Evolutionary conservation across 2,797 vertebrate species (phyloP).

Genomic region (Mormyrops attenuatus): DNA sequence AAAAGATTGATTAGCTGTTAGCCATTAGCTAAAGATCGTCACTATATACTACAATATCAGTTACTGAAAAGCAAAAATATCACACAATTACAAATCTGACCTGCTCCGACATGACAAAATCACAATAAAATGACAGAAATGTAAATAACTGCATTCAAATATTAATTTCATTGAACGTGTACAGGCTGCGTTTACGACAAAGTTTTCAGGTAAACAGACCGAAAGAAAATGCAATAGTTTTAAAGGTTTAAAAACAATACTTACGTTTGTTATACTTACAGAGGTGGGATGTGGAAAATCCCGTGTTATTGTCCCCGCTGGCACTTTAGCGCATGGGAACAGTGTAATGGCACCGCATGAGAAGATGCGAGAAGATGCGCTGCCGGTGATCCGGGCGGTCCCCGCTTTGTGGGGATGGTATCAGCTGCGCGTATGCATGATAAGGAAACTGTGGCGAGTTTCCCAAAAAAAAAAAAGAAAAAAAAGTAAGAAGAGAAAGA

Average conservation of each 20-base stretch:
- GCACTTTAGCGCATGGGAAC: neutral
- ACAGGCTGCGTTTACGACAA: neutral
- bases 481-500: neutral
- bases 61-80: neutral
- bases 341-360: slow-evolving; percentile 3
- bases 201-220: neutral
- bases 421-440: slow-evolving; percentile 5
- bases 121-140: neutral
- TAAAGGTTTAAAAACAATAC: neutral
- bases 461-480: neutral
- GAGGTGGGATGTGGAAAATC: neutral
- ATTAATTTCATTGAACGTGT: neutral
- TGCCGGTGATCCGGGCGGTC: slow-evolving; percentile 4
- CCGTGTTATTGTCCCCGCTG: neutral
- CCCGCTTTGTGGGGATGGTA: slow-evolving; percentile 5
- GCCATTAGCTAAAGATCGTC: neutral
- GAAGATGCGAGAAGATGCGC: neutral
- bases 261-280: neutral
- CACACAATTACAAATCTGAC: neutral
- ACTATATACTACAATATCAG: neutral
- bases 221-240: neutral
- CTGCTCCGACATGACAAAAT: neutral
- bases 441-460: neutral
- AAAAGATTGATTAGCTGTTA: neutral
- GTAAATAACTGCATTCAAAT: neutral